phyloP scores from a whole-genome alignment of 2,888 invertebrate genomes.

The Thalpophila matura region DNA sequence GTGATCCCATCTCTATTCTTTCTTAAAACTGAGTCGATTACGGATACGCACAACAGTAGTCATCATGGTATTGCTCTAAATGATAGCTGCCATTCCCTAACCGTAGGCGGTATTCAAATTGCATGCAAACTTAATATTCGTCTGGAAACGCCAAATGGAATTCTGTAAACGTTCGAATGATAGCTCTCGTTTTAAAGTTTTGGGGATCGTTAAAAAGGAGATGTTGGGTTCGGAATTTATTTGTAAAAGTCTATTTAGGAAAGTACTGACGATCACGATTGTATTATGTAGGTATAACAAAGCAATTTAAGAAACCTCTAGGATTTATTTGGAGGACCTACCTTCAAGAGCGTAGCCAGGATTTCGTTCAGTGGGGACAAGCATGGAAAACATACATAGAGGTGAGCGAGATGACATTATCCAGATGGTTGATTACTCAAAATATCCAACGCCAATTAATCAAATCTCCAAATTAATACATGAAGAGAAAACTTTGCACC shows the following conservation, averaged over 20 bases:
- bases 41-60: slow-evolving; percentile 70
- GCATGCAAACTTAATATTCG: slow-evolving; percentile 66
- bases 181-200: slow-evolving; percentile 29
- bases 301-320: too few species aligned
- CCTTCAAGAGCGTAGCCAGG: too few species aligned
- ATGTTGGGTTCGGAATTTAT: slow-evolving; percentile 6
- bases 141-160: slow-evolving; percentile 49
- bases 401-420: too few species aligned
- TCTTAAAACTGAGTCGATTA: slow-evolving; percentile 36
- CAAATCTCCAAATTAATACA: too few species aligned
- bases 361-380: too few species aligned
- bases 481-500: too few species aligned
- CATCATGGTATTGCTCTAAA: slow-evolving; percentile 77
- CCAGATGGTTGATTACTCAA: too few species aligned
- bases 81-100: slow-evolving; percentile 78
- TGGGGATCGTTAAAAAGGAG: slow-evolving; percentile 27
- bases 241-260: slow-evolving; percentile 1
- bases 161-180: slow-evolving; percentile 55
- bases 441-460: too few species aligned
- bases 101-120: slow-evolving; percentile 78
- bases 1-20: slow-evolving; percentile 33
- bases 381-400: too few species aligned
- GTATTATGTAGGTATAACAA: too few species aligned
- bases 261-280: background rate
- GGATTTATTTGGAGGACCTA: too few species aligned